Base-by-base conservation (phyloP, 1,140 invertebrate species). In the Tetraneura akinire region DNA sequence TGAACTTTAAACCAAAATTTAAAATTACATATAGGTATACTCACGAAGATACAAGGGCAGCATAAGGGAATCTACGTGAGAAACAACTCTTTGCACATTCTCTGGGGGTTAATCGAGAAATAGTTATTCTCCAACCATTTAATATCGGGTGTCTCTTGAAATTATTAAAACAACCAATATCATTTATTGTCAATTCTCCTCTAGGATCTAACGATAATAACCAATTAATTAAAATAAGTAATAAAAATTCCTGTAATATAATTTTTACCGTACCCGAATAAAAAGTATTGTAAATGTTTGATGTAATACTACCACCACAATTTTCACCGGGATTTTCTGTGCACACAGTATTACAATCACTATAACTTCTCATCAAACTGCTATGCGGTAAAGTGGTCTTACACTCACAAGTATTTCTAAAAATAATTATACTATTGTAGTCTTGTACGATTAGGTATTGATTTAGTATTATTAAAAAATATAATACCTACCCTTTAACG, bases 281-380 rank as follows among this genome's bases (percentile, higher is more conserved):
- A 18, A 76, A 80, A n/a, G 83, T 83, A 11, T 80, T 81, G 32
- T 82, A 83, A 49, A 83, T 80, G 21, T 51, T 81, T 3, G 74
- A 26, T 49, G 62, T 82, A 10, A 51, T 9, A 45, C 55, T 26
- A 23, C 82, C 83, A 14, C 83, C 83, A 71, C 83, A 83, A 37
- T 74, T 53, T 68, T 82, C 80, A 26, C 51, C 32, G 3, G 62
- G 29, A 37, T 83, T 78, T 18, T 82, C 82, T 10, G 68, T 29
- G 64, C 83, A 83, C 53, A 71, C 57, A 8, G 64, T 60, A 55
- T 73, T 73, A 23, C 83, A 83, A 9, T 82, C 80, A 45, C 37
- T 47, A 26, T 18, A 42, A 78, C 55, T 57, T 78, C 55, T 78
- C 23, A 45, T 29, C 42, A 78, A 60, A 45, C n/a, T 45, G 18